Conservation (phyloP, 2,888 invertebrate species). For the Drosophila planitibia region DNA sequence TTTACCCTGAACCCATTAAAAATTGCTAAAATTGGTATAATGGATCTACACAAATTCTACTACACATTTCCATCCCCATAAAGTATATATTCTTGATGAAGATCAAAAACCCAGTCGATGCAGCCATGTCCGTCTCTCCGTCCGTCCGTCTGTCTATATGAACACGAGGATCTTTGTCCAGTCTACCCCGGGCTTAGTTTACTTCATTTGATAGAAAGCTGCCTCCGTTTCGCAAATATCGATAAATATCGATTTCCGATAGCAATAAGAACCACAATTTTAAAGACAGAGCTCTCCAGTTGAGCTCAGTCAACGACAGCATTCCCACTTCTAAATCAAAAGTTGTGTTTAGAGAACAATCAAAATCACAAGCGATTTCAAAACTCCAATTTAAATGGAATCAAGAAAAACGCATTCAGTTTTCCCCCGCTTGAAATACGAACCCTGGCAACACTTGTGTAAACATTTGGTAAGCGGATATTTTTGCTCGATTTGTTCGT, state of each 20-base stretch:
- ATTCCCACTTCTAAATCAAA: not conserved
- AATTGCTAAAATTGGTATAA: too few relatives aligned
- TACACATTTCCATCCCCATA: not conserved
- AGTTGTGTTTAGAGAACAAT: not conserved
- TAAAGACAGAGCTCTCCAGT: not conserved
- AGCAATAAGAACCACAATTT: not conserved
- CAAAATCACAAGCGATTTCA: not conserved
- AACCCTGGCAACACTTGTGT: conserved; percentile 74
- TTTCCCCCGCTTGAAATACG: conserved; percentile 55
- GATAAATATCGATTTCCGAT: not conserved
- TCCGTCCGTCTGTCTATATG: not conserved
- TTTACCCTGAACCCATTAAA: too few relatives aligned
- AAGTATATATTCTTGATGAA: not conserved
- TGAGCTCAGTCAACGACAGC: not conserved
- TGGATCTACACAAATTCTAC: too few relatives aligned
- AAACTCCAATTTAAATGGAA: not conserved
- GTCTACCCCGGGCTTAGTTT: not conserved
- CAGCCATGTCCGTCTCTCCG: too few relatives aligned
- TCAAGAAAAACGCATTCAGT: conserved; percentile 16
- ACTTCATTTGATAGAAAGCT: not conserved
- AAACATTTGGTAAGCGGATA: conserved; percentile 80
- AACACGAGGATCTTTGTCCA: not conserved
- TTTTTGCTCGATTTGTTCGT: conserved; percentile 78
- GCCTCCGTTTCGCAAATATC: not conserved
- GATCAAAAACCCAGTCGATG: not conserved